Conservation (phyloP, 2,888 invertebrate species). For the Thereva nobilitata region DNA sequence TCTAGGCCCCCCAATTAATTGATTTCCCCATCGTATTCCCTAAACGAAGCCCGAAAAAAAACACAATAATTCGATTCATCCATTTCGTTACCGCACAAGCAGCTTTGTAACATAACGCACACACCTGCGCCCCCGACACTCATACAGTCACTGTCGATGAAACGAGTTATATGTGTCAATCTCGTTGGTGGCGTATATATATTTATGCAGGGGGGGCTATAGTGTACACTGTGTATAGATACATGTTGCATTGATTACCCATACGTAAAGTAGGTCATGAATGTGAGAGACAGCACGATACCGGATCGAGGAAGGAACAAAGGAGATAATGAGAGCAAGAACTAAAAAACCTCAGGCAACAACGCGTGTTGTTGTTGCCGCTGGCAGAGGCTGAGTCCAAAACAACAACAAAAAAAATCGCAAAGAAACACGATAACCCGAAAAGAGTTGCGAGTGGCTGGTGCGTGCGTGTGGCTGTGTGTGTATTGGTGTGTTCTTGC, state of each 20-base stretch:
- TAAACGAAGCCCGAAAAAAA: constrained; percentile 4
- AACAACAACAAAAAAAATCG: constrained; percentile 3
- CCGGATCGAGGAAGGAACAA: constrained; percentile 52
- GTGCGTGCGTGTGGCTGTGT: background rate
- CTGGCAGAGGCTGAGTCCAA: constrained; percentile 10
- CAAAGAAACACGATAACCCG: constrained; percentile 15
- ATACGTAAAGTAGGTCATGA: constrained; percentile 59
- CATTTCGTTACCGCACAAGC: constrained; percentile 17
- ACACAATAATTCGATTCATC: constrained; percentile 13
- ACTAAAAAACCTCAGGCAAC: constrained; percentile 2
- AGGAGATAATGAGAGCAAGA: constrained; percentile 49
- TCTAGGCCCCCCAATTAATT: constrained; percentile 18
- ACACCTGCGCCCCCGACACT: constrained; percentile 10
- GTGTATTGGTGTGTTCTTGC: background rate
- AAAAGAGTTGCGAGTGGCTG: background rate
- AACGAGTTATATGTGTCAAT: constrained; percentile 33
- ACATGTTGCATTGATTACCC: constrained; percentile 58
- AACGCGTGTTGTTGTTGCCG: background rate
- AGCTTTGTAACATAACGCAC: constrained; percentile 8
- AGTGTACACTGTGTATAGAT: constrained; percentile 13
- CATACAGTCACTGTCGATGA: constrained; percentile 12
- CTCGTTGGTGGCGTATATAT: constrained; percentile 9
- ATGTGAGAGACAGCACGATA: constrained; percentile 57
- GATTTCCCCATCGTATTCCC: constrained; percentile 24
- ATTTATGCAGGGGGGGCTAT: constrained; percentile 11